A percentile compares a stretch with the other conserved stretches of the same genome.
These are phyloP conservation scores for Ara ararauna DNA, from an alignment of 2,797 vertebrate species.

Conservation along the genomic window DNA sequence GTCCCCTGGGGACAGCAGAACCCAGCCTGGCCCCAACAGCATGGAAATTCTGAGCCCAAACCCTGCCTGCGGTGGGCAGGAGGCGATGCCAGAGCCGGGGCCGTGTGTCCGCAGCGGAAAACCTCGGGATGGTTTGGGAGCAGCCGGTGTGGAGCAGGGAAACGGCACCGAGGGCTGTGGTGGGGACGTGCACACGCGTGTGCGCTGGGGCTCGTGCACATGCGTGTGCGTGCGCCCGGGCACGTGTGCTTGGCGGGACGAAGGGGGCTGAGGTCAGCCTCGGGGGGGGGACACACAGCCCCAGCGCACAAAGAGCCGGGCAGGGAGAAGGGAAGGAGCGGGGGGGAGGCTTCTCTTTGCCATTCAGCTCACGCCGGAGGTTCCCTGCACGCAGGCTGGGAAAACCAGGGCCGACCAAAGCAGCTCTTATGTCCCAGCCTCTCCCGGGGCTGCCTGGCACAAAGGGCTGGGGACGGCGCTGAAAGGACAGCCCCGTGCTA, in stretches of 20 bases:
- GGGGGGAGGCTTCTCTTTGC: not conserved
- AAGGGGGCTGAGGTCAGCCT: not conserved
- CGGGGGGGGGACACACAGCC: not conserved
- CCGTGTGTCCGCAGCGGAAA: rapidly evolving
- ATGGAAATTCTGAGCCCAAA: not conserved
- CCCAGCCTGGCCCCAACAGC: rapidly evolving
- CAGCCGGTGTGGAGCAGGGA: rapidly evolving
- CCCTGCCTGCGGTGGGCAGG: rapidly evolving
- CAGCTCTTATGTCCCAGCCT: slow-evolving; percentile 21
- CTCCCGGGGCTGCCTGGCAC: slow-evolving; percentile 28
- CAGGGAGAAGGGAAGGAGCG: not conserved
- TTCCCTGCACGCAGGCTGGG: not conserved
- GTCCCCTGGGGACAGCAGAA: not conserved
- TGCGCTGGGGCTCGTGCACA: rapidly evolving
- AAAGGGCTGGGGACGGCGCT: not conserved
- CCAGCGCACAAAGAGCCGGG: not conserved
- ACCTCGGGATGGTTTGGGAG: not conserved
- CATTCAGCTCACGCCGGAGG: slow-evolving; percentile 53
- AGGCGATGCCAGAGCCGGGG: not conserved
- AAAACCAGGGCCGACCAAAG: not conserved
- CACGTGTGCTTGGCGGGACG: not conserved
- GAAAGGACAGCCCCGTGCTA: not conserved
- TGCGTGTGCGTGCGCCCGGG: rapidly evolving
- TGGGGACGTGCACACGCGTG: rapidly evolving
- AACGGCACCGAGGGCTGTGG: rapidly evolving